Evolutionary conservation across 2,888 invertebrate genomes (phyloP).

Genomic region (Cheilosia soror): DNA sequence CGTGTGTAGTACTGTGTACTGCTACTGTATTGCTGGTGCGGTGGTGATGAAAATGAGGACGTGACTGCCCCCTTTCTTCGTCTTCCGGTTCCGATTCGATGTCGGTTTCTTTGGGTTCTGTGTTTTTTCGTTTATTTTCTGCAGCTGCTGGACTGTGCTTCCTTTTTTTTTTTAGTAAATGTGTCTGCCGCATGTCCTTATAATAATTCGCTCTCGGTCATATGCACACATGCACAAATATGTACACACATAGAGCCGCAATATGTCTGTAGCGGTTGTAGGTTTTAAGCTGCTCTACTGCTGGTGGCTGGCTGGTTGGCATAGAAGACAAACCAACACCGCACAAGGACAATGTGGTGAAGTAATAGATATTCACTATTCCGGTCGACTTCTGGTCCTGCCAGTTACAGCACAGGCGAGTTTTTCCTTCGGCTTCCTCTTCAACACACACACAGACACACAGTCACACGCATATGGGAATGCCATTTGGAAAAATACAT

Average conservation of each 20-base stretch:
- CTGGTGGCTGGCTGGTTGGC: constrained; percentile 55
- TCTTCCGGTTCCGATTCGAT: constrained; percentile 16
- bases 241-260: constrained; percentile 26
- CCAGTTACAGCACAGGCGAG: constrained; percentile 42
- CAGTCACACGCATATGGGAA: constrained; percentile 1
- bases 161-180: constrained; percentile 47
- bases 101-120: constrained; percentile 33
- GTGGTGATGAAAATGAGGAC: constrained; percentile 30
- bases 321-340: constrained; percentile 70
- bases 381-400: constrained; percentile 63
- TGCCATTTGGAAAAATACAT: constrained; percentile 32
- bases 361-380: constrained; percentile 73
- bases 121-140: constrained; percentile 30
- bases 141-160: constrained; percentile 61
- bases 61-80: constrained; percentile 27
- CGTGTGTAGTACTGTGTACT: constrained; percentile 20
- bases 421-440: constrained; percentile 19
- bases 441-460: constrained; percentile 31
- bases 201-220: constrained; percentile 46
- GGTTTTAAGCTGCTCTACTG: constrained; percentile 60
- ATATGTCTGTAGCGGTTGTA: constrained; percentile 62
- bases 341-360: constrained; percentile 72
- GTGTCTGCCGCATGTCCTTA: constrained; percentile 62
- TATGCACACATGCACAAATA: constrained; percentile 12
- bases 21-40: background rate